Percentiles rank a stretch among this genome's conserved stretches.
Evolutionary conservation across 2,888 invertebrate genomes (phyloP).

Genomic region (Itoplectis maculator): DNA sequence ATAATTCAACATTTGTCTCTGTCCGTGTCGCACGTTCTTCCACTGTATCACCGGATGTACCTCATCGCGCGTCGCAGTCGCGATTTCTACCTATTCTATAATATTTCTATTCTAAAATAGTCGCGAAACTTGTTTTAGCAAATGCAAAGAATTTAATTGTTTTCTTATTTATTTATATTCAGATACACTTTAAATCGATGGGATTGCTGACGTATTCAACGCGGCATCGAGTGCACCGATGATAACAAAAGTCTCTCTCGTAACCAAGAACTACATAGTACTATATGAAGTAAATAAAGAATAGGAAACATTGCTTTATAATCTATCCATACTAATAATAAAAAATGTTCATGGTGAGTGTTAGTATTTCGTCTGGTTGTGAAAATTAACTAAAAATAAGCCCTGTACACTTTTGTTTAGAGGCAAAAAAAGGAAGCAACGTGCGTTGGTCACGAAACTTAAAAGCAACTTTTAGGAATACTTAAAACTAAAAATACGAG

Average conservation of each 20-base stretch:
- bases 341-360: not conserved
- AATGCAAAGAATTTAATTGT: not conserved
- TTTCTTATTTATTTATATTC: not conserved
- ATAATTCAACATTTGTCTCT: conserved; percentile 27
- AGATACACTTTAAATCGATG: conserved; percentile 3
- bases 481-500: not conserved
- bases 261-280: not conserved
- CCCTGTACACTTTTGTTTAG: not conserved
- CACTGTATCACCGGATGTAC: conserved; percentile 7
- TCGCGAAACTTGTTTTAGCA: not conserved
- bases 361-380: not conserved
- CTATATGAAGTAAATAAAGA: not conserved
- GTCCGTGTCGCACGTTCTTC: not conserved
- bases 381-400: not conserved
- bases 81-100: no score
- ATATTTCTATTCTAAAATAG: no score
- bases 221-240: not conserved
- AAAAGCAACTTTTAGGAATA: not conserved
- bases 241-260: not conserved
- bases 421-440: not conserved
- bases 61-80: not conserved
- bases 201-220: not conserved
- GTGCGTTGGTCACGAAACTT: not conserved
- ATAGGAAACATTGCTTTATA: not conserved
- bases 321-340: no score